Evolutionary conservation across 1,140 invertebrate genomes (phyloP), one percentile per base, ranked within the genome.

Genomic region (Polypedilum pembai): DNA sequence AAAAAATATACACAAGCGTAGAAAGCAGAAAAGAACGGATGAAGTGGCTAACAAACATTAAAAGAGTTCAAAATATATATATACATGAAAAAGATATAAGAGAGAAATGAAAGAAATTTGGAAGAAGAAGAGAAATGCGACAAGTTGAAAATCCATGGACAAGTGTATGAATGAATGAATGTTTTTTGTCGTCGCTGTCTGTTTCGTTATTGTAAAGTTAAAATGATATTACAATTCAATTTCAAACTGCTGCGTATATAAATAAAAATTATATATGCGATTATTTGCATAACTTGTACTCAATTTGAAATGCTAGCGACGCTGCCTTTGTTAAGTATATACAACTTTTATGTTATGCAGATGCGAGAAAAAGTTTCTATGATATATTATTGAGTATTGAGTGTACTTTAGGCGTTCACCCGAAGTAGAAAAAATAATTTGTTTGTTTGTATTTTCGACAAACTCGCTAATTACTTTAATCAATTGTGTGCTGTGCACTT

Each of bases 221-320:
- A 56, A 5, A 12, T 56, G n/a, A 56, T 56, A 56, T 56, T 56
- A n/a, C 45, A n/a, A 56, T 56, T 56, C 10, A 12, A 56, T 56
- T n/a, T 56, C 15, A 4, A 56, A 56, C 45, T 56, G 45, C 45
- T 56, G 45, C 45, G 45, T 56, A 56, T 56, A 56, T 56, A 56
- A n/a, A n/a, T n/a, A n/a, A 33, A 56, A 12, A 15, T 56, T 56
- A 56, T 3, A 56, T n/a, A n/a, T n/a, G 45, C 12, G 12, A n/a
- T 56, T 56, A 56, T 56, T 56, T 56, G 45, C 45, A 56, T 56
- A 56, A 56, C 45, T 56, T n/a, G 45, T n/a, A n/a, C 15, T 56
- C 15, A 56, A 56, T 12, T 56, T 56, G 12, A n/a, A 56, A 12
- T 56, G n/a, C 12, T 56, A 33, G 45, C n/a, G 12, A n/a, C 45